These are phyloP conservation scores for Colossoma macropomum DNA, from an alignment of 2,113 vertebrate species.

Conservation along the genomic window DNA sequence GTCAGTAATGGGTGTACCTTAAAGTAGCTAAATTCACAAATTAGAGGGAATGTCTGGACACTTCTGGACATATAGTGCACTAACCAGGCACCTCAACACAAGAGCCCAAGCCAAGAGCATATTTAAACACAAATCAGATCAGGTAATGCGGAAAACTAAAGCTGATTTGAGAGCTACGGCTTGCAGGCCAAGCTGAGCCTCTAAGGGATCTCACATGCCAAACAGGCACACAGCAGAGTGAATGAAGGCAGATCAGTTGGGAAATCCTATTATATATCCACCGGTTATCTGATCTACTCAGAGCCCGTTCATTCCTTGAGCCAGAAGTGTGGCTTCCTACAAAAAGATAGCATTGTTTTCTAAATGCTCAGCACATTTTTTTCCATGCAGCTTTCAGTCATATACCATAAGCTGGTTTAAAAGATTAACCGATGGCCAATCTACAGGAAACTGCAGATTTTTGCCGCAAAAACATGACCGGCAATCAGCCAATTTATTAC, in stretches of 20 bases:
- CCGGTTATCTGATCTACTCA: conserved; percentile 24
- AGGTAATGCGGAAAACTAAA: not conserved
- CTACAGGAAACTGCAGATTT: no score
- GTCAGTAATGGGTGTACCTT: no score
- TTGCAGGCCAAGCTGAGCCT: not conserved
- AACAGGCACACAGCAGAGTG: not conserved
- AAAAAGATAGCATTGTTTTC: not conserved
- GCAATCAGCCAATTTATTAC: no score
- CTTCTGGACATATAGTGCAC: not conserved
- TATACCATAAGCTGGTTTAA: not conserved
- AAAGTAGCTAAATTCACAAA: no score
- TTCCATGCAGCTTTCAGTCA: not conserved
- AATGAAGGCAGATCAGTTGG: conserved; percentile 37
- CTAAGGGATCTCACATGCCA: not conserved
- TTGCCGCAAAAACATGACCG: no score
- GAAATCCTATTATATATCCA: conserved; percentile 44
- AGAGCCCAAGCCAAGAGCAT: not conserved
- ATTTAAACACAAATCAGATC: not conserved
- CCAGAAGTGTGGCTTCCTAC: not conserved
- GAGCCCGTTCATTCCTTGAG: conserved; percentile 17
- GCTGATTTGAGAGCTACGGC: not conserved
- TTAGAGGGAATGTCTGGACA: no score
- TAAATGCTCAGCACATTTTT: not conserved
- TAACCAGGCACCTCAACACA: not conserved
- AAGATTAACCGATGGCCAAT: not conserved